Conservation (phyloP, 2,888 invertebrate species). For the Zaprionus lineosus region DNA sequence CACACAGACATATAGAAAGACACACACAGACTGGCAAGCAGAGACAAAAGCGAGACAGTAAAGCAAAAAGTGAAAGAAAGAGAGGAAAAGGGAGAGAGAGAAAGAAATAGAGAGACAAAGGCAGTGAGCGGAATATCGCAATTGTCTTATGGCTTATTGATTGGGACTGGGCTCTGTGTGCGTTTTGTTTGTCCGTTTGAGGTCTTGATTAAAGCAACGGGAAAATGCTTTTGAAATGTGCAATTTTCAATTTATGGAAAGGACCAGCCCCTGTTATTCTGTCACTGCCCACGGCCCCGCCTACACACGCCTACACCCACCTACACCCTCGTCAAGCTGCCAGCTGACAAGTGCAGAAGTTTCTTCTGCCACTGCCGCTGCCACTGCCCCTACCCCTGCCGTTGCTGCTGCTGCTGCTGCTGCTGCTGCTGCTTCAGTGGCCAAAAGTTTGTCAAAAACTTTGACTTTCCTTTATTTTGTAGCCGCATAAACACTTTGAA, state of each 20-base stretch:
- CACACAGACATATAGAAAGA: slow-evolving; percentile 12
- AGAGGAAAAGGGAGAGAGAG: background rate
- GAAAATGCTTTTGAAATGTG: slow-evolving; percentile 46
- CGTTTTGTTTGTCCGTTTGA: slow-evolving; percentile 7
- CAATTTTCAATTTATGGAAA: slow-evolving; percentile 71
- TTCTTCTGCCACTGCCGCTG: slow-evolving; percentile 26
- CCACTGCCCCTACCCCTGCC: slow-evolving; percentile 6
- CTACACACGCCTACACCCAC: background rate
- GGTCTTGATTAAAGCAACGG: slow-evolving; percentile 52
- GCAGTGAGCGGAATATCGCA: slow-evolving; percentile 19
- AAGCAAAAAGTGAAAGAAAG: background rate
- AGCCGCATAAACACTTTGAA: slow-evolving; percentile 78
- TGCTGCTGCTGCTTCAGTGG: slow-evolving; percentile 33
- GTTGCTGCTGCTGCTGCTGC: slow-evolving; percentile 27
- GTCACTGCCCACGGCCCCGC: background rate
- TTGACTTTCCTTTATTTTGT: slow-evolving; percentile 67
- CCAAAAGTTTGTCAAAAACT: slow-evolving; percentile 70
- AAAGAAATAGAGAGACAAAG: background rate
- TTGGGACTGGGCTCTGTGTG: slow-evolving; percentile 26
- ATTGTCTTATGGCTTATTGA: slow-evolving; percentile 62
- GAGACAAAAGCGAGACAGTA: no score
- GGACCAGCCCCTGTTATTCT: background rate
- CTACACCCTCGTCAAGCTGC: slow-evolving; percentile 9
- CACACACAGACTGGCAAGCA: slow-evolving; percentile 2
- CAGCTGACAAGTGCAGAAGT: slow-evolving; percentile 71